These are phyloP conservation scores for Apantesis nais DNA, from an alignment of 2,888 invertebrate genomes.

Conservation along the genomic window DNA sequence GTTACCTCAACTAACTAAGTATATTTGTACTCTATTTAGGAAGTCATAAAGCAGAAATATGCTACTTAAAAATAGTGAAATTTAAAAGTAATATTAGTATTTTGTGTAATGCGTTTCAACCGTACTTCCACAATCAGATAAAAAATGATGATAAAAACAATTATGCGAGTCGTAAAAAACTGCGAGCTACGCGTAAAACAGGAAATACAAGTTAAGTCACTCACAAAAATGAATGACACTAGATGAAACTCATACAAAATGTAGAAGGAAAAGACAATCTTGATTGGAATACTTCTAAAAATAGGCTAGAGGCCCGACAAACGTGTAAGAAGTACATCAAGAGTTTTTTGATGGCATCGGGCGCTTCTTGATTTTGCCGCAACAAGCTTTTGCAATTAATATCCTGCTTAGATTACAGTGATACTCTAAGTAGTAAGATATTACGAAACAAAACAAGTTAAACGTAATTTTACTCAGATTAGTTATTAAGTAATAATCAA, in stretches of 20 bases:
- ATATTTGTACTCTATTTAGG: neutral
- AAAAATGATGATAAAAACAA: conserved; percentile 33
- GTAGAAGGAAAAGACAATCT: conserved; percentile 19
- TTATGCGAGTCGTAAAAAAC: conserved; percentile 29
- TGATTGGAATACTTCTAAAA: conserved; percentile 2
- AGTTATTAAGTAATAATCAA: neutral
- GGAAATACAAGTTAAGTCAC: conserved; percentile 40
- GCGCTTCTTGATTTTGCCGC: neutral
- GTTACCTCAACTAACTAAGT: neutral
- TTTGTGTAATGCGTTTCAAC: neutral
- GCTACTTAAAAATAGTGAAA: neutral
- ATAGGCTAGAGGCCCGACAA: conserved; percentile 5
- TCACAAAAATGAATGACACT: conserved; percentile 35
- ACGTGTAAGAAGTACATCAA: conserved; percentile 1
- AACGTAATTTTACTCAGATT: neutral
- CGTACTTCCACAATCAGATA: conserved; percentile 18
- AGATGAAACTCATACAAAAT: conserved; percentile 15
- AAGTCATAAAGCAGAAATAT: neutral
- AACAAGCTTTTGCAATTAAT: neutral
- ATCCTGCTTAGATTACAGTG: neutral
- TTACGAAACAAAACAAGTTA: neutral
- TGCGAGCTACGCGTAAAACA: conserved; percentile 25
- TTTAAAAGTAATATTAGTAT: neutral
- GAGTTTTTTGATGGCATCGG: neutral
- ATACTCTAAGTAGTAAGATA: neutral